Conservation (phyloP, 2,797 vertebrate genomes). For the Bradypodion pumilum region DNA sequence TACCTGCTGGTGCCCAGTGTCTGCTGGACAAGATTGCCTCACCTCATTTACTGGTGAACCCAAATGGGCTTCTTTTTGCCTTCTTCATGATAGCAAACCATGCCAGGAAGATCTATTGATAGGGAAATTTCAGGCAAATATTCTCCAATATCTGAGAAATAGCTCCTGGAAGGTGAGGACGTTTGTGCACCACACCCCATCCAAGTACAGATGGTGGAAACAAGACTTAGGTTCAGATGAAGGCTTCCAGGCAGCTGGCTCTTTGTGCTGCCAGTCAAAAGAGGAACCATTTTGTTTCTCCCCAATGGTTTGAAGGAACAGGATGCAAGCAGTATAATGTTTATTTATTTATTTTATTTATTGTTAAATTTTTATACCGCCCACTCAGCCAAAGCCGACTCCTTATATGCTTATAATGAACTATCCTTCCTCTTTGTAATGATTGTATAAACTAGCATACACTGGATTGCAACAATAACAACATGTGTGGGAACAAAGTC, state of each 20-base stretch:
- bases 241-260: neutral
- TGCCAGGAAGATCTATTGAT: neutral
- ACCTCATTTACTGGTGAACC: neutral
- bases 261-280: neutral
- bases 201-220: neutral
- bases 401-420: too few species aligned
- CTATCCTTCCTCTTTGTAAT: too few species aligned
- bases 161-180: neutral
- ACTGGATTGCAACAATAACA: too few species aligned
- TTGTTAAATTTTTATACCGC: too few species aligned
- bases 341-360: too few species aligned
- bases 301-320: too few species aligned
- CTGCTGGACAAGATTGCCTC: neutral
- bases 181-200: neutral
- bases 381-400: too few species aligned
- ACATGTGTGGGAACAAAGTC: too few species aligned
- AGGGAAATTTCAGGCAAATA: neutral
- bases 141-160: neutral
- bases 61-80: neutral
- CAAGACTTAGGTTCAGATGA: neutral
- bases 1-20: neutral
- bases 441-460: too few species aligned
- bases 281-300: neutral
- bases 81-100: neutral
- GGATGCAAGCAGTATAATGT: too few species aligned